Evolutionary conservation across 2,113 vertebrate species (phyloP).

Genomic region (Pedetes capensis): DNA sequence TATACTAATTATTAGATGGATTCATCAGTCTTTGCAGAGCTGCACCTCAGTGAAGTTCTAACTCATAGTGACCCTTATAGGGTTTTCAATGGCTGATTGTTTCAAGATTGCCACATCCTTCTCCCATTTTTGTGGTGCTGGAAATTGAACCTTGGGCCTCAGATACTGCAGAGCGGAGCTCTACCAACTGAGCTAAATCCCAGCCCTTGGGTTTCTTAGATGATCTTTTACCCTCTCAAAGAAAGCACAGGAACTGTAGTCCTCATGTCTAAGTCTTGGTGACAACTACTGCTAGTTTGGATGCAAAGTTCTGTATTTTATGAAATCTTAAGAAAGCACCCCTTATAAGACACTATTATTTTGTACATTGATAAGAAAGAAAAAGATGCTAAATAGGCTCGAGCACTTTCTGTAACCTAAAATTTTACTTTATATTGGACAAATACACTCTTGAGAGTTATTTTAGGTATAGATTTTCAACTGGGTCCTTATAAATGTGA

Average conservation of each 20-base stretch:
- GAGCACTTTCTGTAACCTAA: not conserved
- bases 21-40: not conserved
- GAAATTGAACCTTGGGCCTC: too few relatives aligned
- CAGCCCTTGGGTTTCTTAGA: too few relatives aligned
- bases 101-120: too few relatives aligned
- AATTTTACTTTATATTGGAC: not conserved
- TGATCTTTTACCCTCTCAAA: not conserved
- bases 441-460: not conserved
- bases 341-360: not conserved
- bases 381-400: not conserved
- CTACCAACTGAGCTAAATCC: too few relatives aligned
- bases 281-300: not conserved
- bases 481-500: not conserved
- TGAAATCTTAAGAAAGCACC: not conserved
- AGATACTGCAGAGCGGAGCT: too few relatives aligned
- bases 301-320: slow-evolving; percentile 4
- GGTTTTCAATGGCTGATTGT: too few relatives aligned
- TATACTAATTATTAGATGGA: not conserved
- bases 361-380: not conserved
- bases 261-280: not conserved
- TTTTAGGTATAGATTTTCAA: not conserved
- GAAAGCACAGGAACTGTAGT: not conserved
- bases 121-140: too few relatives aligned
- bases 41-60: not conserved
- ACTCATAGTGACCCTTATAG: too few relatives aligned